Conservation (phyloP, 2,797 vertebrate species). For the Gymnoscopelus microlampas region DNA sequence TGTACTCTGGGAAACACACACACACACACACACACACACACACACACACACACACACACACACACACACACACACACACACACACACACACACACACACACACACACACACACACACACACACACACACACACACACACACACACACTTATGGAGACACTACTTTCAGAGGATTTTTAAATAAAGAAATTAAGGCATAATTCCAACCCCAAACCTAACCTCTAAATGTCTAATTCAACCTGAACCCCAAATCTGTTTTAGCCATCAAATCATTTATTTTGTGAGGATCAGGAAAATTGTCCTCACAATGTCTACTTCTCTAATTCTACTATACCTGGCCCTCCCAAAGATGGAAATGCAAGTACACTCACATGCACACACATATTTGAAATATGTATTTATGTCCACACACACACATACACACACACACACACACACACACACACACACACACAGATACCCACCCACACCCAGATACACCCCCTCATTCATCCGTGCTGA, state of each 20-base stretch:
- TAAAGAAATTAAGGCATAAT: too few relatives aligned
- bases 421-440: background rate
- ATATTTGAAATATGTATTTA: background rate
- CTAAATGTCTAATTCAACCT: too few relatives aligned
- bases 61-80: background rate
- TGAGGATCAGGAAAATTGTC: too few relatives aligned
- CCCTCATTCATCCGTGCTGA: slow-evolving; percentile 22
- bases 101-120: background rate
- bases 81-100: background rate
- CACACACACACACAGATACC: background rate
- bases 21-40: background rate
- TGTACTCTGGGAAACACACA: slow-evolving; percentile 14
- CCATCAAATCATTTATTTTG: too few relatives aligned
- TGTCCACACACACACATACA: background rate
- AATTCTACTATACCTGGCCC: too few relatives aligned
- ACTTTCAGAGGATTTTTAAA: background rate
- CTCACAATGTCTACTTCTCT: too few relatives aligned
- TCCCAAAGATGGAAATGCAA: too few relatives aligned
- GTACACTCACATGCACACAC: background rate
- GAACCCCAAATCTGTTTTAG: too few relatives aligned
- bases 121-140: background rate
- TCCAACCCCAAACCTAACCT: too few relatives aligned
- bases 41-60: background rate
- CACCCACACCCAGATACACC: background rate
- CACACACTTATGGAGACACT: slow-evolving; percentile 15